Evolutionary conservation across 2,888 invertebrate genomes (phyloP), one percentile per base, ranked within the genome.

Genomic region (Odontomyia ornata): DNA sequence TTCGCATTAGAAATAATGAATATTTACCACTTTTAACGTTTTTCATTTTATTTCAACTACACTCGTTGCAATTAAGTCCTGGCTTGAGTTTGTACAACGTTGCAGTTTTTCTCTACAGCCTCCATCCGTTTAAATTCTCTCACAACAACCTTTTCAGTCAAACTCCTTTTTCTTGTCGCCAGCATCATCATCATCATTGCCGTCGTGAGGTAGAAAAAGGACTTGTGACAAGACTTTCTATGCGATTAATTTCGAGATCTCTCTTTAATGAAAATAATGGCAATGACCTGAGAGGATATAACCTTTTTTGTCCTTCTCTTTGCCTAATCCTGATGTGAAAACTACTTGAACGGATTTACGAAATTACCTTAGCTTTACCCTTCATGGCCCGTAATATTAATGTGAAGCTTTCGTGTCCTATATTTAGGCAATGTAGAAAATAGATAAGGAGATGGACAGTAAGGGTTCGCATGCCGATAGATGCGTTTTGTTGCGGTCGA

Each of bases 1-100:
- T 67, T 25, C 30, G 57, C 60, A 65, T 77, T 77, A 75, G 52
- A 52, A 67, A 76, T 76, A 77, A 79, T 77, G 79, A 79, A 77
- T 75, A 79, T 77, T 79, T 79, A 77, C 76, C 79, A 69, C 77
- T 76, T 75, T 77, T 60, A 79, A 76, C 64, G 79, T 76, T 79
- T 79, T 75, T 77, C 76, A 76, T 77, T 77, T 77, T 69, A 76
- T 77, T 77, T 77, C 65, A 46, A 57, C 18, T 30, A 13, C n/a
- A 56, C 47, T n/a, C 27, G 56, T n/a, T n/a, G n/a, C 65, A 0
- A 23, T 60, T 52, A 3, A 52, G 52, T 4, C 13, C 3, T 52
- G 36, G 36, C 36, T 36, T 3, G 36, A 3, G 36, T 36, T 18
- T 5, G 4, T 18, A 13, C 56, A 4, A 23, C 9, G 18, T 2